These are phyloP conservation scores for Sitobion miscanthi DNA, from an alignment of 1,140 invertebrate species.

Conservation along the genomic window DNA sequence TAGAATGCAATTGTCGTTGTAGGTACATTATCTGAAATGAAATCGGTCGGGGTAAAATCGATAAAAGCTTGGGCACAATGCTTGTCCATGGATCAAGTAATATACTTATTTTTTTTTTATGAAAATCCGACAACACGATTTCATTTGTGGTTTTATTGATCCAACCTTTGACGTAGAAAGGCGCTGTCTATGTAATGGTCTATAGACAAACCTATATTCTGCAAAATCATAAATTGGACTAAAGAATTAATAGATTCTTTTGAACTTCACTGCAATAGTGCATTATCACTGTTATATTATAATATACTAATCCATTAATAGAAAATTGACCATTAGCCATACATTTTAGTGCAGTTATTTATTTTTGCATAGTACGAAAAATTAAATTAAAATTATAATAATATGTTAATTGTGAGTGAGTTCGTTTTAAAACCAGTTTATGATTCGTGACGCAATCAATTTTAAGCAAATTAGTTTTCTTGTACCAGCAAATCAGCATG, in stretches of 20 bases:
- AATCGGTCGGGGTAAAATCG: background rate
- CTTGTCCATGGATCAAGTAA: background rate
- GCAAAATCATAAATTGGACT: background rate
- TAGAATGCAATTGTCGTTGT: background rate
- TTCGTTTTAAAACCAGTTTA: background rate
- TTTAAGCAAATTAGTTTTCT: background rate
- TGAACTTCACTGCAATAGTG: background rate
- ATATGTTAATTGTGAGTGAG: conserved; percentile 3
- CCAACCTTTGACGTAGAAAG: background rate
- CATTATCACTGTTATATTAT: background rate
- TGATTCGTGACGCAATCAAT: background rate
- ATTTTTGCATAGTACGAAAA: background rate
- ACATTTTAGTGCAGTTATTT: background rate
- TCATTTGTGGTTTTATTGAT: background rate
- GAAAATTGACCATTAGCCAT: background rate
- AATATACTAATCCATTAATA: background rate
- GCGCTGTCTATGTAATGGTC: background rate
- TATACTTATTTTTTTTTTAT: background rate
- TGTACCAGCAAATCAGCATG: background rate
- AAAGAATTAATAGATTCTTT: background rate
- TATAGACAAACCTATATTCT: background rate
- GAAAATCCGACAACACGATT: background rate
- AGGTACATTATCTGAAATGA: background rate
- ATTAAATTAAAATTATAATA: background rate
- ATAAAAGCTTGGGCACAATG: background rate